These are phyloP conservation scores for Fragariocoptes setiger DNA, from an alignment of 1,140 invertebrate genomes.

Conservation along the genomic window DNA sequence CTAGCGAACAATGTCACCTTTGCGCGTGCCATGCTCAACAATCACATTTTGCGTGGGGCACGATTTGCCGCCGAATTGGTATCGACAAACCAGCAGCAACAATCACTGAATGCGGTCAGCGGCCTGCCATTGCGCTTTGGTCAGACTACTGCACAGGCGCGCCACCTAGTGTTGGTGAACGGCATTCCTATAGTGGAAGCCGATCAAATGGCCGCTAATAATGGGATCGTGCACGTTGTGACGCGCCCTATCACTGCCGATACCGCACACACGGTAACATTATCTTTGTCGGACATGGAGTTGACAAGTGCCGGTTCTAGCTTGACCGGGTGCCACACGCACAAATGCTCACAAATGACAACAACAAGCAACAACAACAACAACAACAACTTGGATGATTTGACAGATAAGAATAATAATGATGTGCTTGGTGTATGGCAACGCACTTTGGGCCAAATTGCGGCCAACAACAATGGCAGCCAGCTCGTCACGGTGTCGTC, in stretches of 20 bases:
- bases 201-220: conserved; percentile 12
- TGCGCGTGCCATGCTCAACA: not conserved
- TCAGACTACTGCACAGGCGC: not conserved
- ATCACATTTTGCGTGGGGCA: not conserved
- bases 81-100: not conserved
- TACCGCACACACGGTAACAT: too few species aligned
- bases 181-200: conserved; percentile 14
- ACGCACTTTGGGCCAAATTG: too few species aligned
- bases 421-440: too few species aligned
- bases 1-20: conserved; percentile 7
- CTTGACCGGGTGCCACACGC: too few species aligned
- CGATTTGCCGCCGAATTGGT: not conserved
- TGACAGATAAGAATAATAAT: too few species aligned
- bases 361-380: too few species aligned
- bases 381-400: too few species aligned
- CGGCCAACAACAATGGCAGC: too few species aligned
- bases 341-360: too few species aligned
- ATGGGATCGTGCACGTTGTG: conserved; percentile 24
- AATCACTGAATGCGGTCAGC: not conserved
- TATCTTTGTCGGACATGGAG: too few species aligned
- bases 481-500: too few species aligned
- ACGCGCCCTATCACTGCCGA: conserved; percentile 21
- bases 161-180: conserved; percentile 11
- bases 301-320: too few species aligned
- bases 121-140: not conserved